Evolutionary conservation across 2,888 invertebrate genomes (phyloP), one percentile per base, ranked within the genome.

Genomic region (Agriopis leucophaearia): DNA sequence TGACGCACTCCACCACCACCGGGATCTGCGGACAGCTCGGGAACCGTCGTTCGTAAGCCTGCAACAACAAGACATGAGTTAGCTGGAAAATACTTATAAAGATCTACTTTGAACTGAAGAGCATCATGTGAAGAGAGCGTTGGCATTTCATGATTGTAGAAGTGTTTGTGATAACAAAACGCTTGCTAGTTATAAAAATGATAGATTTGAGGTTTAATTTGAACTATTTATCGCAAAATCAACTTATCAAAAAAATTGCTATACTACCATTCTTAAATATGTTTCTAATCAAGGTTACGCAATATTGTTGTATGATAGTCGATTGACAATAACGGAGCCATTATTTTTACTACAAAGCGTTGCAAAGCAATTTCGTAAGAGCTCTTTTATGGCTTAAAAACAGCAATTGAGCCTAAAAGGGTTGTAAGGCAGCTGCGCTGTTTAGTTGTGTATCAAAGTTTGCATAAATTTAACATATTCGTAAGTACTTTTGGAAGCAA

Each of bases 41-140:
- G 90, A 99, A 99, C 75, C 99, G 96, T 82, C 96, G 95, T 92
- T 99, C 98, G 89, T 99, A 99, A 7, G 99, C 99, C 98, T 99
- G 90, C 0, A 80, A 81, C 81, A 84, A 82, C 0, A 35, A 27
- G 27, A 18, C 8, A 45, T 8, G 8, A 3, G 18, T 47, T 10
- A 16, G 13, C n/a, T 13, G 44, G 13, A 10, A 16, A 9, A 45
- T 4, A 45, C 16, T 1, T 16, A 16, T 6, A 15, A 27, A 27
- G 18, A 1, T 27, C 18, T 3, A 27, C 27, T 45, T 15, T 2
- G 8, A 15, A 45, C 1, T 15, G 15, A 45, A 7, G 45, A 45
- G 15, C n/a, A 45, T n/a, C 38, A 38, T 8, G 38, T 38, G 38
- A 38, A 38, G 38, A 38, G 9, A 8, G 9, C 38, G 27, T 27